Evolutionary conservation across 1,140 invertebrate genomes (phyloP).

Genomic region (Scaptomyza graminum): DNA sequence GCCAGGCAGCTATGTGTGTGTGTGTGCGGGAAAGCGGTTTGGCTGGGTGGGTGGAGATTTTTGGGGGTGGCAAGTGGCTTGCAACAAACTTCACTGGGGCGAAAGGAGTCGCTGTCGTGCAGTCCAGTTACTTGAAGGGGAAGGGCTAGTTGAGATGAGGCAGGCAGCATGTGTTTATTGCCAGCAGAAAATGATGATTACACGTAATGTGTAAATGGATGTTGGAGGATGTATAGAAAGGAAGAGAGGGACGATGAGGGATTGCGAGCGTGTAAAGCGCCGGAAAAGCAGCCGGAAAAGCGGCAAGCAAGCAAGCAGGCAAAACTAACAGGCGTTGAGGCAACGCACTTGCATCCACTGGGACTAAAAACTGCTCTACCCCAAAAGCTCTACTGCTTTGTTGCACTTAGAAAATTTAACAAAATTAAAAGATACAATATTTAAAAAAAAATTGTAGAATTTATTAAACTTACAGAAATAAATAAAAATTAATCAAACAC

Average conservation of each 20-base stretch:
- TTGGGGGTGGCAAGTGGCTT: neutral
- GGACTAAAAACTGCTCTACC: conserved; percentile 28
- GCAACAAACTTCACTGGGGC: conserved; percentile 9
- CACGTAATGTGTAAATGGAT: conserved; percentile 70
- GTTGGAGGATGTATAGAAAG: conserved; percentile 24
- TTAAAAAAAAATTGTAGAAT: too few relatives aligned
- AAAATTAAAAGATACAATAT: too few relatives aligned
- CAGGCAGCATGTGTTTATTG: conserved; percentile 80
- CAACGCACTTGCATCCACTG: conserved; percentile 24
- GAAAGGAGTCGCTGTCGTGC: conserved; percentile 29
- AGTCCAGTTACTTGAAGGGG: conserved; percentile 24
- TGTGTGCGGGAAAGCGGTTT: neutral
- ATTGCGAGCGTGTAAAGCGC: conserved; percentile 51
- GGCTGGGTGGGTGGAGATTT: neutral
- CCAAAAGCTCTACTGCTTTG: neutral
- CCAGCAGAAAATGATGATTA: conserved; percentile 81
- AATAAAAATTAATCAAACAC: too few relatives aligned
- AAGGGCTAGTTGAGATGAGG: conserved; percentile 49
- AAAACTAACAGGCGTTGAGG: conserved; percentile 66
- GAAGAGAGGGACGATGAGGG: too few relatives aligned
- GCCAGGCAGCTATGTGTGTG: conserved; percentile 6
- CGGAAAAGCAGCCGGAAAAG: conserved; percentile 76
- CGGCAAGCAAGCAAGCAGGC: conserved; percentile 64
- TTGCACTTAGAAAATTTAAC: conserved; percentile 10
- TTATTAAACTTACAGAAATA: too few relatives aligned